phyloP scores from a whole-genome alignment of 2,797 vertebrate genomes.

The Eulemur coronatus region DNA sequence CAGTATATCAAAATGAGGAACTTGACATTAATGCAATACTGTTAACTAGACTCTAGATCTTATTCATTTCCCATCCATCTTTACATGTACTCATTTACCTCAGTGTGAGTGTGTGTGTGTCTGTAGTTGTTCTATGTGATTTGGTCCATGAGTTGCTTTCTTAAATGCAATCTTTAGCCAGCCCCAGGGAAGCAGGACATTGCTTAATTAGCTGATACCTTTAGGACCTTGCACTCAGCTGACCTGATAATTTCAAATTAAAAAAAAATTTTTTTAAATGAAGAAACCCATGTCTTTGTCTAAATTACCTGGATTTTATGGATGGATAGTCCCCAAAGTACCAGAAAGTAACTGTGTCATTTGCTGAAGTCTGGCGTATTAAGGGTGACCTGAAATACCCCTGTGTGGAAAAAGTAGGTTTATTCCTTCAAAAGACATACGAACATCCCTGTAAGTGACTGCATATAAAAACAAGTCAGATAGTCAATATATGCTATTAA shows the following conservation, averaged over 20 bases:
- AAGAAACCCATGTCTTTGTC: conserved; percentile 9
- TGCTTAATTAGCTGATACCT: conserved; percentile 48
- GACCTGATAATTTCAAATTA: conserved; percentile 26
- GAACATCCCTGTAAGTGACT: background rate
- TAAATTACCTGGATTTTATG: conserved; percentile 27
- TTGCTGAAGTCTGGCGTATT: background rate
- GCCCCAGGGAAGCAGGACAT: background rate
- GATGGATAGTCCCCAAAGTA: background rate
- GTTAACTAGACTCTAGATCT: background rate
- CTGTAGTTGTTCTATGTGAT: background rate
- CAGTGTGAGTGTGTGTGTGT: background rate
- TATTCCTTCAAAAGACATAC: background rate
- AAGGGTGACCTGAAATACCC: conserved; percentile 2
- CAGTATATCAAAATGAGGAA: background rate
- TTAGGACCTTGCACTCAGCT: background rate
- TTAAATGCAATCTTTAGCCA: background rate
- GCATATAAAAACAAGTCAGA: background rate
- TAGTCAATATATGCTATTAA: background rate
- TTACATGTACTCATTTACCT: background rate
- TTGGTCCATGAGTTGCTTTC: background rate
- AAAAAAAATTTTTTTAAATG: background rate
- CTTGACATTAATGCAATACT: background rate
- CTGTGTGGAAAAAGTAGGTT: background rate
- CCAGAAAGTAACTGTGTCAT: background rate
- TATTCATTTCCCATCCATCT: background rate